phyloP scores from a whole-genome alignment of 2,888 invertebrate species.

The Theretra japonica region DNA sequence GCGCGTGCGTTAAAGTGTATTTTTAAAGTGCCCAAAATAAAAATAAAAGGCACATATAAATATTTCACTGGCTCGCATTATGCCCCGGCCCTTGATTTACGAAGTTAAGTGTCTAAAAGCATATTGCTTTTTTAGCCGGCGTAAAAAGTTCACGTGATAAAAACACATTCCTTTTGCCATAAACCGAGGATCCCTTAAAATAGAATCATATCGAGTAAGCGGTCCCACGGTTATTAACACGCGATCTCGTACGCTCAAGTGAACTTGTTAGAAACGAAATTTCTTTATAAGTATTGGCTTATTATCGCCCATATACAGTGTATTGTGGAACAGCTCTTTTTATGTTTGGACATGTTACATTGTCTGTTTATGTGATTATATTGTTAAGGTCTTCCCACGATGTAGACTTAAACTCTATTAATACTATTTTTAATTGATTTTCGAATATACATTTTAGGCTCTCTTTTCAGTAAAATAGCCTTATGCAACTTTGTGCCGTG shows the following conservation, averaged over 20 bases:
- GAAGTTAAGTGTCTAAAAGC: not conserved
- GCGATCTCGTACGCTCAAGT: constrained; percentile 32
- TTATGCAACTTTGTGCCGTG: too few species aligned
- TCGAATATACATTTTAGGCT: too few species aligned
- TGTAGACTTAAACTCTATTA: not conserved
- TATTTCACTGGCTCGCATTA: not conserved
- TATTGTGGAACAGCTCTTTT: constrained; percentile 5
- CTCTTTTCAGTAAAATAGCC: too few species aligned
- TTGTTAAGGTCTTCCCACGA: not conserved
- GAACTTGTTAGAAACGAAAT: constrained; percentile 19
- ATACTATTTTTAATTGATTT: too few species aligned
- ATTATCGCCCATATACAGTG: constrained; percentile 18
- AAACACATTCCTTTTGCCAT: constrained; percentile 31
- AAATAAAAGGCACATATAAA: not conserved
- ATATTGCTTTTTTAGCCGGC: constrained; percentile 4
- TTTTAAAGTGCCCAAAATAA: constrained; percentile 1
- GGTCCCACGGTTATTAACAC: constrained; percentile 42
- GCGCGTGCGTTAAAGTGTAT: too few species aligned
- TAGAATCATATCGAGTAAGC: constrained; percentile 34
- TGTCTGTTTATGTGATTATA: not conserved
- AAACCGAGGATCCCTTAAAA: constrained; percentile 29
- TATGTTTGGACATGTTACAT: not conserved
- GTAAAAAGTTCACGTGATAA: constrained; percentile 21
- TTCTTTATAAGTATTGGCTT: constrained; percentile 20
- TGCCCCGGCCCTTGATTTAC: constrained; percentile 6